Conservation (phyloP, 2,888 invertebrate genomes). For the Adelognathus sp. region DNA sequence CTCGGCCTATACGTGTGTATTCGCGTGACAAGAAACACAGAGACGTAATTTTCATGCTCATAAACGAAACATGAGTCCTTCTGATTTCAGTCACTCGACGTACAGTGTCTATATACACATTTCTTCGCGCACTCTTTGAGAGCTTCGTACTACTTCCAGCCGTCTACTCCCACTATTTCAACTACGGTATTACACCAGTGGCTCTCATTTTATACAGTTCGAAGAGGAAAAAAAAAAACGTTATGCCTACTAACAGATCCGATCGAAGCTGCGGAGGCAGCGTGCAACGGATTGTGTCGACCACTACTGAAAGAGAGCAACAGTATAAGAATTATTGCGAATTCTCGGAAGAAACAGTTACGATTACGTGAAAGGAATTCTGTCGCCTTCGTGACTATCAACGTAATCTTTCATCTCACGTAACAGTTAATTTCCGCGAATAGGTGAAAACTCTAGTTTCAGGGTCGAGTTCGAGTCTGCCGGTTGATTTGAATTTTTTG, state of each 20-base stretch:
- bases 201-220: constrained; percentile 69
- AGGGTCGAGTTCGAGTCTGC: constrained; percentile 32
- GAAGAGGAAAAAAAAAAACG: not conserved
- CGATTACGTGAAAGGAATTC: constrained; percentile 19
- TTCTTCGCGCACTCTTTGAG: constrained; percentile 22
- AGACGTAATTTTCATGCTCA: too few species aligned
- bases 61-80: too few species aligned
- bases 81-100: too few species aligned
- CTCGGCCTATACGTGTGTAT: constrained; percentile 38
- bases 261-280: not conserved
- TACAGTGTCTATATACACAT: constrained; percentile 10
- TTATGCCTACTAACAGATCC: not conserved
- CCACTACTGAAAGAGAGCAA: not conserved
- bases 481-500: constrained; percentile 16
- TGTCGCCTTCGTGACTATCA: constrained; percentile 31
- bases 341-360: constrained; percentile 39
- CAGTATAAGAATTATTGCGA: not conserved
- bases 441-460: constrained; percentile 23
- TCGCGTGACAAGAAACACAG: too few species aligned
- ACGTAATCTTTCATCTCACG: constrained; percentile 31
- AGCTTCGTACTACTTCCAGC: constrained; percentile 69
- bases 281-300: not conserved
- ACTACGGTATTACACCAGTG: constrained; percentile 70
- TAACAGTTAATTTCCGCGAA: constrained; percentile 37
- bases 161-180: constrained; percentile 77